Base-by-base conservation (phyloP, 2,113 vertebrate species). In the Lepisosteus oculatus region DNA sequence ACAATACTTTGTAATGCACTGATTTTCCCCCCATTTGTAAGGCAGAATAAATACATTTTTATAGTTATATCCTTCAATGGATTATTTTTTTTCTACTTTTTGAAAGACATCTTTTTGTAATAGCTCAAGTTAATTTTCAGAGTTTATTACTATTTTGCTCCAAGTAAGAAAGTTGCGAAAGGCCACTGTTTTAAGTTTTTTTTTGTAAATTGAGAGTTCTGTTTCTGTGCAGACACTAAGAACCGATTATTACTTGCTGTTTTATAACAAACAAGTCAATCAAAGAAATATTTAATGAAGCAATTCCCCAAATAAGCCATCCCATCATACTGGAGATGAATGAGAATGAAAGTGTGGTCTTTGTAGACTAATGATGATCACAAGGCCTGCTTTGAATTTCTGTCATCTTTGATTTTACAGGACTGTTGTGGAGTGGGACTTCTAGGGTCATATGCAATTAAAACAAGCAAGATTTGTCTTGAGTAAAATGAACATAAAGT, bases 211-310 rank as follows among this genome's bases (percentile, higher is more conserved):
- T 73, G 79, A 73, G 75, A 81, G 79, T 83, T 80, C 73, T 75
- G 77, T 68, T 78, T 44, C 73, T 57, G 63, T 8, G 74, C 42
- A 74, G 72, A 76, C 68, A 75, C 76, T 56, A 14, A 81, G 77
- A 70, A 81, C 77, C 42, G 66, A 63, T 74, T 77, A 74, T 74
- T 29, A 44, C 61, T 71, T 44, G 59, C 80, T 78, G 85, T 94
- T 93, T 93, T 89, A 88, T 93, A 93, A 95, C 94, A 95, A 96
- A 95, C 95, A 95, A 93, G 88, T 90, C 90, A 82, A 92, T 95
- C 94, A 95, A 94, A 96, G 93, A 93, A 92, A 90, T 90, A 89
- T 95, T 96, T 94, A 95, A 95, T 90, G 92, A 92, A 94, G 91
- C 92, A 92, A 93, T 91, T 94, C 90, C 92, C 91, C 89, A 92